A percentile compares a stretch with the other conserved stretches of the same genome.
Conservation (phyloP, 1,140 invertebrate species). For the Scaptomyza graminum region DNA sequence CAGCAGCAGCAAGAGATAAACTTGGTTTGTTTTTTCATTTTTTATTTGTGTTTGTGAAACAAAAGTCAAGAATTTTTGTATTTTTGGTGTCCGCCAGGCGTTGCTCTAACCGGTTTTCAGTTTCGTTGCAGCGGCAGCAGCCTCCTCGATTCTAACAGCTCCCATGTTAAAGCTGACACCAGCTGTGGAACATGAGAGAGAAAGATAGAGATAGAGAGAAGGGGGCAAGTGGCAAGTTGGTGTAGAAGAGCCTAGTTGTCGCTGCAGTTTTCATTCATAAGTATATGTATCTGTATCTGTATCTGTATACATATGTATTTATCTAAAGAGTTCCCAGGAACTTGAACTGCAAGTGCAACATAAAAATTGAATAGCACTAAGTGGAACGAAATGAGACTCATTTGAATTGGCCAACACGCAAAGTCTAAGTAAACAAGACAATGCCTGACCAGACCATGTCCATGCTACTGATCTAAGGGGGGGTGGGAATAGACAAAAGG, state of each 20-base stretch:
- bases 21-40: conserved; percentile 29
- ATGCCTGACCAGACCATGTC: conserved; percentile 8
- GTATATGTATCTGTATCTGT: conserved; percentile 4
- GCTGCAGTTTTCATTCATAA: conserved; percentile 66
- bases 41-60: conserved; percentile 60
- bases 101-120: conserved; percentile 66
- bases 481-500: conserved; percentile 34
- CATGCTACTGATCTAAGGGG: background rate
- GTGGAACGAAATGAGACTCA: conserved; percentile 40
- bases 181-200: background rate
- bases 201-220: background rate
- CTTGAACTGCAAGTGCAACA: conserved; percentile 21
- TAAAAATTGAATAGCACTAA: conserved; percentile 1
- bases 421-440: conserved; percentile 54
- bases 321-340: conserved; percentile 4
- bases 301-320: background rate
- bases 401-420: conserved; percentile 73
- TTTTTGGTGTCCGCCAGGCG: conserved; percentile 26
- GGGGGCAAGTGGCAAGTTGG: conserved; percentile 36
- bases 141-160: conserved; percentile 20
- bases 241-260: conserved; percentile 57
- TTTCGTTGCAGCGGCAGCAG: conserved; percentile 48
- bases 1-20: conserved; percentile 63
- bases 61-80: conserved; percentile 75
- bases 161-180: conserved; percentile 49